These are phyloP conservation scores for Riptortus pedestris DNA, from an alignment of 1,140 invertebrate species.

Conservation along the genomic window DNA sequence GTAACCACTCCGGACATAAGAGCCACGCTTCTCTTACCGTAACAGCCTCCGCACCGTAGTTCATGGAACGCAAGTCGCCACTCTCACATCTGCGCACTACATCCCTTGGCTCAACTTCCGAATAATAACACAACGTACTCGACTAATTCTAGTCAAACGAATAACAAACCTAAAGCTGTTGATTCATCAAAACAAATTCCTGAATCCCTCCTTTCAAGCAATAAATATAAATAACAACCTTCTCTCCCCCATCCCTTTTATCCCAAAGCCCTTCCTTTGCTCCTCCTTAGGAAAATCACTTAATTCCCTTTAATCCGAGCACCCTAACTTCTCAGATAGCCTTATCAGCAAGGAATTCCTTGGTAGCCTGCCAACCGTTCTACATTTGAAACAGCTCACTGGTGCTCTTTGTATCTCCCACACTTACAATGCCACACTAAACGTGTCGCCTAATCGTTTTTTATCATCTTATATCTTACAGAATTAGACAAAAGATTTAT, in stretches of 20 bases:
- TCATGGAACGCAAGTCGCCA: background rate
- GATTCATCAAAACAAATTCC: background rate
- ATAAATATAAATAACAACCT: background rate
- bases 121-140: background rate
- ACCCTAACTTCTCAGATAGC: background rate
- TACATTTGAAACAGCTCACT: conserved; percentile 4
- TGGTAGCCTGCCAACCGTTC: background rate
- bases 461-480: too few relatives aligned
- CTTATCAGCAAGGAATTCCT: background rate
- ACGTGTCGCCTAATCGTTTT: too few relatives aligned
- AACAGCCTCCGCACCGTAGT: background rate
- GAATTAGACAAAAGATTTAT: too few relatives aligned
- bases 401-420: background rate
- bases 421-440: background rate
- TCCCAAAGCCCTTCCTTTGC: too few relatives aligned
- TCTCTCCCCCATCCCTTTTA: too few relatives aligned
- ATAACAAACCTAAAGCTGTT: background rate
- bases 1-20: too few relatives aligned
- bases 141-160: background rate
- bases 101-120: background rate
- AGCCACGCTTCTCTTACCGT: background rate
- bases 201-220: background rate
- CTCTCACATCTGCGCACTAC: background rate
- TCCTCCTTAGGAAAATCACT: too few relatives aligned
- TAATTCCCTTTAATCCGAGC: too few relatives aligned